Evolutionary conservation across 2,113 vertebrate genomes (phyloP), one percentile per base, ranked within the genome.

Genomic region (Labrus mixtus): DNA sequence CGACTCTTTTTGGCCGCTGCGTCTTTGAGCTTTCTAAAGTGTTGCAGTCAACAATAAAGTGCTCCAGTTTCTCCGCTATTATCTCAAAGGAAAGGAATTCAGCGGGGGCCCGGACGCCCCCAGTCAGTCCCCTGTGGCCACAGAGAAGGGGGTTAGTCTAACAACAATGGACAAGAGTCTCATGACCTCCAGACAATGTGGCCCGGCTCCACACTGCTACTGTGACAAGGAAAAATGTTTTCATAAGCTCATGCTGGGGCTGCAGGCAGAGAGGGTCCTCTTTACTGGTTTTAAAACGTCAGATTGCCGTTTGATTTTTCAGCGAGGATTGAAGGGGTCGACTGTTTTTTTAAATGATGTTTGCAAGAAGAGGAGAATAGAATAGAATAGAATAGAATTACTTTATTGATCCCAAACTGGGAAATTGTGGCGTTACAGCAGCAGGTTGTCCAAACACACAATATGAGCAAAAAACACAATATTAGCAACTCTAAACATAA

Each of bases 1-100:
- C 68, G 8, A 66, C 68, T 83, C 65, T 62, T 76, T 74, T 85
- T 10, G 46, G 29, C 75, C 46, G n/a, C 76, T 79, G 63, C 11
- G 12, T 83, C 79, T 91, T 85, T 78, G 85, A 90, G 88, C 85
- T 73, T 73, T 73, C 82, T 70, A 76, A 87, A 92, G 78, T 85
- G 85, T 84, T 82, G 78, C 78, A 76, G 87, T 85, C 83, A 78
- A 91, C 88, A 92, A 91, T 84, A 79, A 79, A 86, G 87, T 61
- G 67, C 87, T 91, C 78, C 83, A 89, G 84, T 91, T 91, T 85
- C 88, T 81, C 56, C 64, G 50, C 69, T 73, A 84, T 93, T 92
- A 91, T 90, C 89, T 93, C 91, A 93, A 83, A 83, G 82, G 80
- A 92, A 93, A 92, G 89, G 92, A 94, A 94, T 94, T 90, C 87